These are phyloP conservation scores for Apodemia zela DNA, from an alignment of 2,888 invertebrate species.

Conservation along the genomic window DNA sequence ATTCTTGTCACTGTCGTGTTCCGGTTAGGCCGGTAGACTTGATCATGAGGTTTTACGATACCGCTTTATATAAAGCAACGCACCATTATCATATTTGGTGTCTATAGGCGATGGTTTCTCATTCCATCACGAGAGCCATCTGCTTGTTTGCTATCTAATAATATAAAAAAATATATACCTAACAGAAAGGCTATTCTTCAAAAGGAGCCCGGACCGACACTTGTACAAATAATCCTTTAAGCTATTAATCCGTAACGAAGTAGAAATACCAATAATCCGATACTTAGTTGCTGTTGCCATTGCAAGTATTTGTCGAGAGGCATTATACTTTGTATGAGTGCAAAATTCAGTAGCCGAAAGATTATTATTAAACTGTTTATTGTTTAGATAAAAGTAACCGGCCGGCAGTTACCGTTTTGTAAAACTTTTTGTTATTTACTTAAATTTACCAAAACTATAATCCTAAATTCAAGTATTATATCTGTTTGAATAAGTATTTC, in stretches of 20 bases:
- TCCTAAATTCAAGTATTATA: neutral
- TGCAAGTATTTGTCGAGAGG: neutral
- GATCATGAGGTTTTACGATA: too few species aligned
- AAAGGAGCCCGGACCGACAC: too few species aligned
- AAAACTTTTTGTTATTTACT: neutral
- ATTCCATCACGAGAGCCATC: too few species aligned
- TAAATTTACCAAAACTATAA: neutral
- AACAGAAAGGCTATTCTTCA: too few species aligned
- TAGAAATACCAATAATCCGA: neutral
- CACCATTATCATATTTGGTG: too few species aligned
- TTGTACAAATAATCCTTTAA: neutral
- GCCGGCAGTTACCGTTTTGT: too few species aligned
- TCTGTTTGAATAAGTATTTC: slow-evolving; percentile 7
- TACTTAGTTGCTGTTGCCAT: neutral
- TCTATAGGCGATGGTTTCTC: too few species aligned
- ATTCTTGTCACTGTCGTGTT: too few species aligned
- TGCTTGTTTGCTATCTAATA: too few species aligned
- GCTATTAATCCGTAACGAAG: neutral
- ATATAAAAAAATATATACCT: too few species aligned
- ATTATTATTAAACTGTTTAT: neutral
- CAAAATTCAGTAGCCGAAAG: neutral
- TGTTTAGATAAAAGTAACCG: neutral
- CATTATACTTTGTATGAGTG: neutral
- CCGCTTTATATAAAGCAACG: too few species aligned
- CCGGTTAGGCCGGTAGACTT: too few species aligned